Evolutionary conservation across 2,888 invertebrate species (phyloP).

Genomic region (Drosophila birchii): DNA sequence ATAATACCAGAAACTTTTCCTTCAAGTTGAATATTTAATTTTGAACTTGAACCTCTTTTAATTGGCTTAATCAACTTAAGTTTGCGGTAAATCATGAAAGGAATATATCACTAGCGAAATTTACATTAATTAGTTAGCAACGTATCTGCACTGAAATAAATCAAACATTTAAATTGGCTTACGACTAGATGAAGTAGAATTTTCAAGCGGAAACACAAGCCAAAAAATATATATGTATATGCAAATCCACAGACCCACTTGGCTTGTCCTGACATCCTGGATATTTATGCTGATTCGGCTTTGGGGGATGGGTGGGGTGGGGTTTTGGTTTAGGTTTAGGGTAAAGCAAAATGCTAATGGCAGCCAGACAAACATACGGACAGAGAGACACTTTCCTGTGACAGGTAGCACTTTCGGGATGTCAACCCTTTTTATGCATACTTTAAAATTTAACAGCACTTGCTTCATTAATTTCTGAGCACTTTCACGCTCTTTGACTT

Average conservation of each 20-base stretch:
- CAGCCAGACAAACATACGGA: conserved; percentile 30
- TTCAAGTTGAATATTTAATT: neutral
- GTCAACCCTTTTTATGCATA: conserved; percentile 64
- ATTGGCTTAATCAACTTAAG: conserved; percentile 8
- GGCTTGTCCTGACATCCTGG: conserved; percentile 8
- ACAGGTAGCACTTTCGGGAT: conserved; percentile 52
- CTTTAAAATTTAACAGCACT: conserved; percentile 60
- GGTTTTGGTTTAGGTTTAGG: no score
- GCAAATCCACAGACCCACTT: conserved; percentile 25
- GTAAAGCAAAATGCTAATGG: conserved; percentile 39
- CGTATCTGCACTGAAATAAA: conserved; percentile 5
- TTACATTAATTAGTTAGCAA: conserved; percentile 25
- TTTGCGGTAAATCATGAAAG: conserved; percentile 14
- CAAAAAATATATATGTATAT: conserved; percentile 3
- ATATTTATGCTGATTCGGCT: conserved; percentile 32
- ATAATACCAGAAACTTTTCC: neutral
- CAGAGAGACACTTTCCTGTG: conserved; percentile 32
- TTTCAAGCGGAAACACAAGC: conserved; percentile 21
- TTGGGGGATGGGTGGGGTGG: neutral
- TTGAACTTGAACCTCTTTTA: neutral
- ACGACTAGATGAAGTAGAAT: conserved; percentile 24
- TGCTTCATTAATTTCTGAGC: conserved; percentile 73
- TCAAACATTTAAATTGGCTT: conserved; percentile 37
- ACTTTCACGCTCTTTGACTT: conserved; percentile 48
- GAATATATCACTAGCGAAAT: conserved; percentile 8